Percentiles rank a stretch among this genome's conserved stretches.
phyloP scores from a whole-genome alignment of 2,797 vertebrate species.

The Hydrophis major region DNA sequence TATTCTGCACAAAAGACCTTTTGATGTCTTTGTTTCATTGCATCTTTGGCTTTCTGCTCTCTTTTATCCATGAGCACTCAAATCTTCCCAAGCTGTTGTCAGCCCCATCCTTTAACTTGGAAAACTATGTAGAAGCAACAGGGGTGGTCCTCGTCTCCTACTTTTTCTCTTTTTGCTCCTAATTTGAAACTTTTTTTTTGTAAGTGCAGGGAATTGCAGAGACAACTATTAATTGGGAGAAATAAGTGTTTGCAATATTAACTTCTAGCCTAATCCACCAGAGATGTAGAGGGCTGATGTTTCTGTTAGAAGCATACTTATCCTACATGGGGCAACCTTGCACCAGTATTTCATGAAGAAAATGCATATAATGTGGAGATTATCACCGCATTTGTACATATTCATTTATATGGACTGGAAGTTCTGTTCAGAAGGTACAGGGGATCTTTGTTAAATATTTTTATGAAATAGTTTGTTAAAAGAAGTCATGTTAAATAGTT shows the following conservation, averaged over 20 bases:
- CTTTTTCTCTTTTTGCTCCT: not conserved
- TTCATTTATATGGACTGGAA: not conserved
- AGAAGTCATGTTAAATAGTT: not conserved
- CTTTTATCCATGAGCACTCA: not conserved
- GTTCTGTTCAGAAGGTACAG: too few relatives aligned
- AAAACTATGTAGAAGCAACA: not conserved
- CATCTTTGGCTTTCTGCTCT: conserved; percentile 1
- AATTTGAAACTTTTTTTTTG: not conserved
- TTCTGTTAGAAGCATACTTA: not conserved
- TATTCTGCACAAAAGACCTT: conserved; percentile 18
- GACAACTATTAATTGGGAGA: not conserved
- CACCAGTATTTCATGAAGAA: not conserved
- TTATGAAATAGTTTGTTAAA: not conserved
- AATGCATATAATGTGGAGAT: not conserved
- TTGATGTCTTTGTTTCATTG: not conserved
- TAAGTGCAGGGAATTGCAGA: not conserved
- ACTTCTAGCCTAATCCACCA: not conserved
- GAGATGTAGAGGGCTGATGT: not conserved
- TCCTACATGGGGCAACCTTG: too few relatives aligned
- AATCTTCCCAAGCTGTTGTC: not conserved
- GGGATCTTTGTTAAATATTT: not conserved
- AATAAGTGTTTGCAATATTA: not conserved
- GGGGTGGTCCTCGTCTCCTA: not conserved
- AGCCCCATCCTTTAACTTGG: not conserved
- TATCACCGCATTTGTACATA: not conserved